Evolutionary conservation across 2,113 vertebrate species (phyloP), one percentile per base, ranked within the genome.

Genomic region (Uria lomvia): DNA sequence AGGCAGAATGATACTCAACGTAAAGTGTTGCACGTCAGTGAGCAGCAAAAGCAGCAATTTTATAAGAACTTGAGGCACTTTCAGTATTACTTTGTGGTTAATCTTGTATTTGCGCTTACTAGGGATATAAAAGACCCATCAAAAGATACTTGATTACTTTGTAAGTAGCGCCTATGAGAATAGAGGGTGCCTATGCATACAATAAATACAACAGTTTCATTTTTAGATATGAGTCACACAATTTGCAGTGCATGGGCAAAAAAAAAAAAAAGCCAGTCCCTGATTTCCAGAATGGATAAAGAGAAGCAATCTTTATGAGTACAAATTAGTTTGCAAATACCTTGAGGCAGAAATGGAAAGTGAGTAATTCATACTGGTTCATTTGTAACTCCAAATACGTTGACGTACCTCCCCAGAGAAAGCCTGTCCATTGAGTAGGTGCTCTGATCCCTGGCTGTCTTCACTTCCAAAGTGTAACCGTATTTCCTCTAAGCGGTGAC

Each of bases 381-480:
- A 36, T 52, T 55, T 74, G 56, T 14, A 16, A 24, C 19, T 49
- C 11, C 17, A 56, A 9, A 12, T 4, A 18, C 0, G 1, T 15
- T 65, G 43, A 88, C 98, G 9, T 97, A 99, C 99, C 99, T 99
- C 99, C 96, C 99, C 99, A 70, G 99, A 99, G 98, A 99, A 99
- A 77, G 99, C 99, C 96, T 99, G 99, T 88, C 99, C 99, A 0
- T 99, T 99, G 92, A 99, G 99, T 29, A 99, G 98, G 92, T 99
- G 99, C 96, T 99, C 99, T 3, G 99, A 99, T 3, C 99, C 99
- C 94, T 99, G 99, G 93, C 98, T 98, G 87, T 99, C 99, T 95
- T 99, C 99, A 3, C 99, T 99, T 73, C 99, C 99, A 8, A 99
- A 99, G 96, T 99, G 99, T 92, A 99, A 97, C 97, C 99, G 98